These are phyloP conservation scores for Perizoma affinitatum DNA, from an alignment of 2,888 invertebrate species.

Conservation along the genomic window DNA sequence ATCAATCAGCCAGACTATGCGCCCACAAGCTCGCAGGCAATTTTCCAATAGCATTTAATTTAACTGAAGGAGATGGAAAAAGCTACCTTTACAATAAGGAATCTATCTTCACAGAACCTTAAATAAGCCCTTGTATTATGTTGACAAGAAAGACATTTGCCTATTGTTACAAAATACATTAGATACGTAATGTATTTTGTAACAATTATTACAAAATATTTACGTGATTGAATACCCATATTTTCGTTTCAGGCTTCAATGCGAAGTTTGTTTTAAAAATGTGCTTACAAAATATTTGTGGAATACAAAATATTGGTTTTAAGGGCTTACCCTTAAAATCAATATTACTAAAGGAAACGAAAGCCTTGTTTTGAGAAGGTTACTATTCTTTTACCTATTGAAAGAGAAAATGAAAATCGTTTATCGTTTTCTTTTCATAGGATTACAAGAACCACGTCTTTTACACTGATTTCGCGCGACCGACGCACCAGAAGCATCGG, in stretches of 20 bases:
- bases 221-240: constrained; percentile 26
- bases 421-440: too few relatives aligned
- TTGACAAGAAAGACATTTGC: constrained; percentile 19
- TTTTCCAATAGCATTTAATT: too few relatives aligned
- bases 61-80: background rate
- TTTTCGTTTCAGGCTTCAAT: background rate
- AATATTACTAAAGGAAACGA: background rate
- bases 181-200: constrained; percentile 15
- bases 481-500: too few relatives aligned
- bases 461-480: too few relatives aligned
- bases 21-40: too few relatives aligned
- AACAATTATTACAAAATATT: too few relatives aligned
- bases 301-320: background rate
- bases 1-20: too few relatives aligned
- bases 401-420: too few relatives aligned
- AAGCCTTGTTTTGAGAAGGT: too few relatives aligned
- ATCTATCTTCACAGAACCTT: background rate
- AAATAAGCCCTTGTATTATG: constrained; percentile 3
- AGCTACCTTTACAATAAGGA: background rate
- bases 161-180: constrained; percentile 26
- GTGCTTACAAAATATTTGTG: constrained; percentile 2
- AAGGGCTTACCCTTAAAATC: background rate
- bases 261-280: background rate
- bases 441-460: too few relatives aligned
- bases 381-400: too few relatives aligned